phyloP scores from a whole-genome alignment of 2,113 vertebrate species.

The Macroglossus sobrinus region DNA sequence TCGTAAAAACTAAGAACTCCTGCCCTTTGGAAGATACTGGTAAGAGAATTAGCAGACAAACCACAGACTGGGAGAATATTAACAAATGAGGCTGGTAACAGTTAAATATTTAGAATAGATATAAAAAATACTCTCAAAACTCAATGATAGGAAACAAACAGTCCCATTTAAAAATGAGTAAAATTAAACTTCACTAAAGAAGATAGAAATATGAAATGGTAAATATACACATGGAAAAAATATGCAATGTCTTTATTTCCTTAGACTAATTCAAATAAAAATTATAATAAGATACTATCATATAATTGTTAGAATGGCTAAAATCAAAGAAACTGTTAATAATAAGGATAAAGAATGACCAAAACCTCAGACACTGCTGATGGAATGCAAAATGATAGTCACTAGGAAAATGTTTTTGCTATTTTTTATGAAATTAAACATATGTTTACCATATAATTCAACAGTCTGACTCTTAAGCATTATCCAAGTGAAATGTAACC shows the following conservation, averaged over 20 bases:
- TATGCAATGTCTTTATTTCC: not conserved
- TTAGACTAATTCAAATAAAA: not conserved
- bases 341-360: not conserved
- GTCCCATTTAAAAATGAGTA: not conserved
- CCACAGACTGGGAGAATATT: not conserved
- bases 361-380: not conserved
- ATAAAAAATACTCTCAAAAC: not conserved
- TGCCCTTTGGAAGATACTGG: not conserved
- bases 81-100: not conserved
- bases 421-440: not conserved
- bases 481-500: not conserved
- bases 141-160: not conserved
- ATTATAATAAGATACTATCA: not conserved
- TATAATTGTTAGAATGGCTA: not conserved
- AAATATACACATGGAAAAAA: not conserved
- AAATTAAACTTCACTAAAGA: not conserved
- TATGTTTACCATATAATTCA: not conserved
- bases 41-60: not conserved
- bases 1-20: not conserved
- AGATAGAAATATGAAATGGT: not conserved
- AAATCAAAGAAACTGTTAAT: not conserved
- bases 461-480: not conserved
- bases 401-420: not conserved
- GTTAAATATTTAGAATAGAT: not conserved
- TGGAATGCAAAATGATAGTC: not conserved